A percentile compares a stretch with the other conserved stretches of the same genome.
Conservation (phyloP, 1,140 invertebrate genomes). For the Pseudomyrmex flavicornis region DNA sequence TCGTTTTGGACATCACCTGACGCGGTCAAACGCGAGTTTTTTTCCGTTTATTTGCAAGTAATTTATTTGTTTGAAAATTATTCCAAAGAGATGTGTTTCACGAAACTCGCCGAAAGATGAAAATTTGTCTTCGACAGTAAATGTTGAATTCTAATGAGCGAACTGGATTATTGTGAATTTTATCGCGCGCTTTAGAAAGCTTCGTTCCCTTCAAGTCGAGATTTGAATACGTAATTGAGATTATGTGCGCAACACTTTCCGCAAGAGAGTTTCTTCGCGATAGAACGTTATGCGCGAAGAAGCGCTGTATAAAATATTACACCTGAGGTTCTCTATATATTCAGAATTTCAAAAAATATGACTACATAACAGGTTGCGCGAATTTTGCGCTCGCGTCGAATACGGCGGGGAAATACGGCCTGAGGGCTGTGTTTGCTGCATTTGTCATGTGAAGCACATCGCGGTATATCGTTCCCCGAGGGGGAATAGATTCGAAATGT, state of each 20-base stretch:
- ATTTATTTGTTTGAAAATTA: no score
- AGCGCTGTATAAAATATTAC: neutral
- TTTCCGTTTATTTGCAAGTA: no score
- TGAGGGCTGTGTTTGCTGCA: neutral
- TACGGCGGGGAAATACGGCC: neutral
- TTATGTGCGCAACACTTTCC: neutral
- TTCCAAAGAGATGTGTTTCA: no score
- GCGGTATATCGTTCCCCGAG: neutral
- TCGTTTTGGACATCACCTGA: no score
- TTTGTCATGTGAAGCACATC: neutral
- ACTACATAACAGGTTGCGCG: neutral
- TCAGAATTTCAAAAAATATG: constrained; percentile 12
- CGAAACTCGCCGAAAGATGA: no score
- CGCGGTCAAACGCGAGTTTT: no score
- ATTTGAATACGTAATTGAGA: constrained; percentile 28
- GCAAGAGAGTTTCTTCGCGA: neutral
- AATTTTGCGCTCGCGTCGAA: constrained; percentile 2
- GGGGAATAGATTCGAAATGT: neutral
- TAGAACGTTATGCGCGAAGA: neutral
- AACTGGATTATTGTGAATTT: neutral
- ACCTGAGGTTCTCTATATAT: no score
- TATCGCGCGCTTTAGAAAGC: no score
- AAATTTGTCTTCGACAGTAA: no score
- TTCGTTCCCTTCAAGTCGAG: neutral
- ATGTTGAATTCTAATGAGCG: no score